Evolutionary conservation across 2,797 vertebrate species (phyloP).

Genomic region (Gambusia yucatana): DNA sequence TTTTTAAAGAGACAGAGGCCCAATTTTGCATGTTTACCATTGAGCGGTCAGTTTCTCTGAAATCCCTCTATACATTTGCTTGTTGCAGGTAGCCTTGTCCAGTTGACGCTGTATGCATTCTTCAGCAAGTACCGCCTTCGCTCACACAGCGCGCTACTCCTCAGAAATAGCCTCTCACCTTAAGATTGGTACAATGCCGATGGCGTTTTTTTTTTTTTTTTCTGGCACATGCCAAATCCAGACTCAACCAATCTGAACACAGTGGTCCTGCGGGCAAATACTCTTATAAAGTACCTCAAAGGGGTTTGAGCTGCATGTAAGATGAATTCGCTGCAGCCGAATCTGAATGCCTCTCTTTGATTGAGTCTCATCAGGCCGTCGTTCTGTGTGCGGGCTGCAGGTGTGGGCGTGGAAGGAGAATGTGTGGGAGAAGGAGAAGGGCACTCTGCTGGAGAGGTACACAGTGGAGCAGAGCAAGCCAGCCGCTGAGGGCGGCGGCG

Average conservation of each 20-base stretch:
- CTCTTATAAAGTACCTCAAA: background rate
- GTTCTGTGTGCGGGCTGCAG: conserved; percentile 64
- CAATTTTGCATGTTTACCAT: too few species aligned
- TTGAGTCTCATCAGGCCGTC: background rate
- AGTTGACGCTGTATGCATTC: too few species aligned
- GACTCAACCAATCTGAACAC: background rate
- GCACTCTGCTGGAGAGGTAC: conserved; percentile 88
- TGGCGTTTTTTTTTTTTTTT: background rate
- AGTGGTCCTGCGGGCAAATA: background rate
- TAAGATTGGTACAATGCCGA: background rate
- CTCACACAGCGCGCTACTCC: background rate
- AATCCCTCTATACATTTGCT: too few species aligned
- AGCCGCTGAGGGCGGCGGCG: conserved; percentile 84
- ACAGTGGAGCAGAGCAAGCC: conserved; percentile 89
- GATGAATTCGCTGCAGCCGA: background rate
- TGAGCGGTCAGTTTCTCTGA: too few species aligned
- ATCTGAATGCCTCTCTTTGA: background rate
- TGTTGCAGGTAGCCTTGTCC: too few species aligned
- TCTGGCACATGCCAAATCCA: background rate
- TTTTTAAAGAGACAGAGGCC: too few species aligned
- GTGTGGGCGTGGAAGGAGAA: conserved; percentile 99
- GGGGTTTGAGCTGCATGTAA: background rate
- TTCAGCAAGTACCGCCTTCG: too few species aligned
- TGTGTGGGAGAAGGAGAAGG: conserved; percentile 91
- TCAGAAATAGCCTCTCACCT: background rate